Base-by-base conservation (phyloP, 2,888 invertebrate genomes). In the Ametastegia equiseti region DNA sequence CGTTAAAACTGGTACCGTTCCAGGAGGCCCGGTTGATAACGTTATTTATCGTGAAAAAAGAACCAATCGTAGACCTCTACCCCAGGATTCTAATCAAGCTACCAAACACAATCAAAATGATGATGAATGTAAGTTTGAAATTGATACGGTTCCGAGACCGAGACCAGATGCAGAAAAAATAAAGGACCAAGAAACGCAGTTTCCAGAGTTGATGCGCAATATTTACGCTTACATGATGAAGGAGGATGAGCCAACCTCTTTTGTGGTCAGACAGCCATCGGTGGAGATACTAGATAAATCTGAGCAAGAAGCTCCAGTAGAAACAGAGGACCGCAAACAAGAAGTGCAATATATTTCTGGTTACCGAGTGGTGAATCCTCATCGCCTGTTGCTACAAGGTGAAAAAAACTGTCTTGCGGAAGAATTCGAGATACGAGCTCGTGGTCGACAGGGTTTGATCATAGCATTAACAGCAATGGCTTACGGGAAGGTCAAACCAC, bases 31-130 rank as follows among this genome's bases (percentile, higher is more conserved):
- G 0, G 65, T 85, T 1, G 89, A 90, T 13, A 86, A 84, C n/a
- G 84, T 91, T 1, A 86, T 92, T 39, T 92, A 88, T 83, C 85
- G 91, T 0, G 88, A 87, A 5, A 88, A 88, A 39, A 88, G 87
- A 2, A 88, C 86, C 0, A 88, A 88, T 67, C 88, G 90, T 0
- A 86, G 90, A 80, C 90, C 90, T 11, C 82, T 82, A 2, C 79
- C 42, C 11, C 42, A 57, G 42, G 42, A 78, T 4, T 42, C 39
- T 9, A 7, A 63, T 45, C 42, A 60, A 42, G 45, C 23, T 4
- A 42, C 27, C 4, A 78, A 27, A 15, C 6, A 11, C 27, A 81
- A 81, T 27, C 30, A 60, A 39, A 27, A 60, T 30, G 30, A 78
- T 13, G 81, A 85, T 39, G 67, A 86, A 2, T 83, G 82, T 4